Conservation (phyloP, 1,140 invertebrate species). For the Drosophila sp. region DNA sequence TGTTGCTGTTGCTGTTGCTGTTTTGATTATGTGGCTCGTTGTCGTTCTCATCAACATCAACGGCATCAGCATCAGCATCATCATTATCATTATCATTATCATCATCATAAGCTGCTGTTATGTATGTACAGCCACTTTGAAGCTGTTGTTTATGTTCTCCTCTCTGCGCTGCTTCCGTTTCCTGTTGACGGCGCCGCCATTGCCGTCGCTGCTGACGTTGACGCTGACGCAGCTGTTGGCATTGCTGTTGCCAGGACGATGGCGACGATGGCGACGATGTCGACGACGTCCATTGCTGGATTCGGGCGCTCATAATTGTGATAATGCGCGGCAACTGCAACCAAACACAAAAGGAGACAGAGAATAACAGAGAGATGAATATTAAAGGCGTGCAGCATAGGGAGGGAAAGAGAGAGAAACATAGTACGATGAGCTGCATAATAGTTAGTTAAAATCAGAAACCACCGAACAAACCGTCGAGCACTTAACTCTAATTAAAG, state of each 20-base stretch:
- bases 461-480: slow-evolving; percentile 5
- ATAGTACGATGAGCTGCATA: neutral
- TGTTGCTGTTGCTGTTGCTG: slow-evolving; percentile 15
- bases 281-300: slow-evolving; percentile 24
- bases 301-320: slow-evolving; percentile 34
- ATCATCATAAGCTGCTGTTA: slow-evolving; percentile 70
- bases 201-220: slow-evolving; percentile 7
- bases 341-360: slow-evolving; percentile 6
- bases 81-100: slow-evolving; percentile 47
- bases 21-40: slow-evolving; percentile 59
- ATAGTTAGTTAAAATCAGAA: slow-evolving; percentile 25
- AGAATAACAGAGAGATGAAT: neutral
- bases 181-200: slow-evolving; percentile 37
- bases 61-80: slow-evolving; percentile 61
- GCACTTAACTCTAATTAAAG: slow-evolving; percentile 44
- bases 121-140: slow-evolving; percentile 57
- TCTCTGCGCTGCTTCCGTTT: slow-evolving; percentile 36
- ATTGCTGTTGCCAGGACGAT: slow-evolving; percentile 3
- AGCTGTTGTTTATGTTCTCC: slow-evolving; percentile 59
- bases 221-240: neutral
- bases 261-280: too few species aligned
- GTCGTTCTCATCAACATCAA: slow-evolving; percentile 23
- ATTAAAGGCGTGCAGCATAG: neutral
- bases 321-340: slow-evolving; percentile 51
- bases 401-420: neutral